Evolutionary conservation across 2,113 vertebrate genomes (phyloP).

Genomic region (Tragelaphus strepsiceros): DNA sequence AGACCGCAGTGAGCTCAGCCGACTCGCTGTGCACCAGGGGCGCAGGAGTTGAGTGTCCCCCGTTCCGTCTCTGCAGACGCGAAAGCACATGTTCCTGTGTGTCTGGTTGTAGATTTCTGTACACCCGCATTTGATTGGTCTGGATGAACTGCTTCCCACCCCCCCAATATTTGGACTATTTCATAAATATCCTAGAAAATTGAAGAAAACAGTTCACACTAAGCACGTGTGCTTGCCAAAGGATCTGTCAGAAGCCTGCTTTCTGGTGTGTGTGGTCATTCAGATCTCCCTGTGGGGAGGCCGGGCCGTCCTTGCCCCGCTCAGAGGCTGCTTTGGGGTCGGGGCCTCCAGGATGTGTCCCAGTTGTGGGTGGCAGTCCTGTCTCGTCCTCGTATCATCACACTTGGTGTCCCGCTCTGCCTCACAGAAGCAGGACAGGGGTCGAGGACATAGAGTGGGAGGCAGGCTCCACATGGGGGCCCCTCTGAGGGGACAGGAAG

Average conservation of each 20-base stretch:
- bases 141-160: constrained; percentile 4
- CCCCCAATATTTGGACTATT: neutral
- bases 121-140: constrained; percentile 22
- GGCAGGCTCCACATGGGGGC: neutral
- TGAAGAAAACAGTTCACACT: constrained; percentile 7
- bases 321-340: neutral
- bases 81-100: neutral
- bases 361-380: neutral
- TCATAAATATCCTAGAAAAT: neutral
- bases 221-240: neutral
- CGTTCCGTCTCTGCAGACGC: neutral
- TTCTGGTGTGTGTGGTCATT: fast-evolving
- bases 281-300: neutral
- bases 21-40: neutral
- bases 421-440: neutral
- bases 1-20: neutral
- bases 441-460: fast-evolving
- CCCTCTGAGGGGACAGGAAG: neutral
- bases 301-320: neutral
- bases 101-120: constrained; percentile 23
- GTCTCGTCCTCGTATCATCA: neutral
- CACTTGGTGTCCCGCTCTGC: neutral
- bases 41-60: neutral
- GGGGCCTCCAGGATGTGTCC: neutral
- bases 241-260: neutral